Evolutionary conservation across 2,888 invertebrate genomes (phyloP).

Genomic region (Sacculina carcini): DNA sequence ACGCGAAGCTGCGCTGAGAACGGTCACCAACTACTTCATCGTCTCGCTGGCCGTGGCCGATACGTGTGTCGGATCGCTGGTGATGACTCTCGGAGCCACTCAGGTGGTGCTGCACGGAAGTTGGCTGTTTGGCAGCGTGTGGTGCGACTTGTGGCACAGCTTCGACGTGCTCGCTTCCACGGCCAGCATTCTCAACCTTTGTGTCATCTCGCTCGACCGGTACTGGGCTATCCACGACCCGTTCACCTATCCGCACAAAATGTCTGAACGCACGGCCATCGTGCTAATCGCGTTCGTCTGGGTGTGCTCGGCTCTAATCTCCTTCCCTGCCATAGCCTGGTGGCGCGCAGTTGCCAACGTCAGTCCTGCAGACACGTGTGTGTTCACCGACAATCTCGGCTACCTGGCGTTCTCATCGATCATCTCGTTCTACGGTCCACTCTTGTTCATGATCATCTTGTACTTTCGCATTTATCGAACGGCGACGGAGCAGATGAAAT

Average conservation of each 20-base stretch:
- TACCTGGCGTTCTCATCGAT: slow-evolving; percentile 92
- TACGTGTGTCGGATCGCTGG: slow-evolving; percentile 78
- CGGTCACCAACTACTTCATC: slow-evolving; percentile 91
- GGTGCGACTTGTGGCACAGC: slow-evolving; percentile 95
- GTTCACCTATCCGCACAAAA: slow-evolving; percentile 80
- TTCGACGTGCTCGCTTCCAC: slow-evolving; percentile 90
- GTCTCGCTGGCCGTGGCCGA: slow-evolving; percentile 91
- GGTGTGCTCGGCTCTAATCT: slow-evolving; percentile 87
- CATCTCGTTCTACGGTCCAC: slow-evolving; percentile 87
- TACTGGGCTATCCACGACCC: slow-evolving; percentile 99
- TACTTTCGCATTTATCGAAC: slow-evolving; percentile 88
- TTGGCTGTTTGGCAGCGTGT: slow-evolving; percentile 82
- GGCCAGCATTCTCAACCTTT: slow-evolving; percentile 85
- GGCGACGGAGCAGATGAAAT: slow-evolving; percentile 69
- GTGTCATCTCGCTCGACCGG: slow-evolving; percentile 82
- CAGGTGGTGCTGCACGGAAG: slow-evolving; percentile 38
- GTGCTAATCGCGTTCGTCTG: slow-evolving; percentile 77
- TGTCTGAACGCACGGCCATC: slow-evolving; percentile 65
- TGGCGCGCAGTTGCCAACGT: slow-evolving; percentile 41
- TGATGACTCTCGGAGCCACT: slow-evolving; percentile 88
- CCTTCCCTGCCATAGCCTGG: slow-evolving; percentile 92
- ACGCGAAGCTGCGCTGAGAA: slow-evolving; percentile 73
- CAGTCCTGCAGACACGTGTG: slow-evolving; percentile 42
- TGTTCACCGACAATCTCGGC: slow-evolving; percentile 84
- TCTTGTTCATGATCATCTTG: slow-evolving; percentile 92